Evolutionary conservation across 2,888 invertebrate genomes (phyloP).

Genomic region (Plebejus anna): DNA sequence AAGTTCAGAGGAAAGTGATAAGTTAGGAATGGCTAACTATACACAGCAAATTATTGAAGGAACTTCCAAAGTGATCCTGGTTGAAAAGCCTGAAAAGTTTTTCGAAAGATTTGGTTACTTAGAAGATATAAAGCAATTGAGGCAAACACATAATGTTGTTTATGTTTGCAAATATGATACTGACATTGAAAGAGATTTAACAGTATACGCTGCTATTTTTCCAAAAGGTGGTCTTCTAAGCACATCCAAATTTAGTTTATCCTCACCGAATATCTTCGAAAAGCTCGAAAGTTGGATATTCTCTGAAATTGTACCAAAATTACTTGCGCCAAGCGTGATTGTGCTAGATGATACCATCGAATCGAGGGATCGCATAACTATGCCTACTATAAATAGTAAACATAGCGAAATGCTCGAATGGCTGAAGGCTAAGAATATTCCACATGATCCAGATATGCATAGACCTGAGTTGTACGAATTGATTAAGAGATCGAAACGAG

Average conservation of each 20-base stretch:
- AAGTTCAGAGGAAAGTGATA: not conserved
- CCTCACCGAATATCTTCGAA: not conserved
- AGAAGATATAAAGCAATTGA: slow-evolving; percentile 10
- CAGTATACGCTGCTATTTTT: not conserved
- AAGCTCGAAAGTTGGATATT: slow-evolving; percentile 12
- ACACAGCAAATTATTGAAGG: slow-evolving; percentile 15
- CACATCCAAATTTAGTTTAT: not conserved
- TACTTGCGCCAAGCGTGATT: slow-evolving; percentile 11
- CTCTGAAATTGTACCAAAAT: not conserved
- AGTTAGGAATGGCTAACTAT: slow-evolving; percentile 4
- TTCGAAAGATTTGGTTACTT: slow-evolving; percentile 26
- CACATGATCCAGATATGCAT: slow-evolving; percentile 15
- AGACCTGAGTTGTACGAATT: slow-evolving; percentile 25
- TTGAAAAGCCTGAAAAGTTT: slow-evolving; percentile 18
- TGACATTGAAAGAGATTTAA: not conserved
- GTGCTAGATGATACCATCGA: slow-evolving; percentile 22
- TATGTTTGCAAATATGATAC: slow-evolving; percentile 16
- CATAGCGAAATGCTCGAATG: slow-evolving; percentile 22
- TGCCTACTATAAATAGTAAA: slow-evolving; percentile 17
- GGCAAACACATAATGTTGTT: slow-evolving; percentile 11
- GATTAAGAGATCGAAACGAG: slow-evolving; percentile 23
- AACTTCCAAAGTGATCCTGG: slow-evolving; percentile 25
- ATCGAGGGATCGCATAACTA: not conserved
- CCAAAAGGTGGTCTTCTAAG: not conserved
- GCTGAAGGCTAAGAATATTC: slow-evolving; percentile 21